phyloP scores from a whole-genome alignment of 2,888 invertebrate genomes.

The Panzeria rudis region DNA sequence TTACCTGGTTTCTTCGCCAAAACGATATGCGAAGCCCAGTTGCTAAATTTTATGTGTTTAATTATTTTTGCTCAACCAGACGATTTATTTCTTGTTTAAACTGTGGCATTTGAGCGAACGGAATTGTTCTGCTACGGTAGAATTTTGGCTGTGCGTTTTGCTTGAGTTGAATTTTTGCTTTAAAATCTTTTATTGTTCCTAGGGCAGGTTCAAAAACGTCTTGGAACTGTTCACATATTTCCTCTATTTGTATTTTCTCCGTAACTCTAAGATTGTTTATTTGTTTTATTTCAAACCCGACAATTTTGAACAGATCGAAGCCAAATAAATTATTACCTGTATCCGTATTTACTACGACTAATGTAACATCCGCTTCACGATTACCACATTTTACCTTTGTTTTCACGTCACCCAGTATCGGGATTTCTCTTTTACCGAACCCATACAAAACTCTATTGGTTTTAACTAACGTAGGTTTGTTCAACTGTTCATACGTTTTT shows the following conservation, averaged over 20 bases:
- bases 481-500: constrained; percentile 48
- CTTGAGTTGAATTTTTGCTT: constrained; percentile 52
- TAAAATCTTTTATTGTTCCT: constrained; percentile 51
- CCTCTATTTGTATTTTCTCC: neutral
- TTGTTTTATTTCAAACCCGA: constrained; percentile 64
- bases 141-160: constrained; percentile 63
- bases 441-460: constrained; percentile 44
- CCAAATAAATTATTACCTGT: constrained; percentile 2
- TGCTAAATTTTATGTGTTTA: constrained; percentile 38
- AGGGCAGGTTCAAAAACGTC: too few relatives aligned
- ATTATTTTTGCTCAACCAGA: constrained; percentile 6
- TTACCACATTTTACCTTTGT: constrained; percentile 60
- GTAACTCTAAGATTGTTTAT: neutral
- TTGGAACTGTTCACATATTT: constrained; percentile 2
- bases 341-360: neutral
- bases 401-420: constrained; percentile 44
- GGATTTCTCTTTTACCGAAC: constrained; percentile 53
- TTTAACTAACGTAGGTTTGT: constrained; percentile 29
- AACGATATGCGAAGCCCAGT: constrained; percentile 66
- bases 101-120: constrained; percentile 61
- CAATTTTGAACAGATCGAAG: constrained; percentile 53
- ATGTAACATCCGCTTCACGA: neutral
- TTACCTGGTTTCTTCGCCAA: constrained; percentile 76
- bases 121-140: constrained; percentile 63
- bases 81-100: constrained; percentile 38